Evolutionary conservation across 2,797 vertebrate genomes (phyloP), one percentile per base, ranked within the genome.

Genomic region (Decapterus maruadsi): DNA sequence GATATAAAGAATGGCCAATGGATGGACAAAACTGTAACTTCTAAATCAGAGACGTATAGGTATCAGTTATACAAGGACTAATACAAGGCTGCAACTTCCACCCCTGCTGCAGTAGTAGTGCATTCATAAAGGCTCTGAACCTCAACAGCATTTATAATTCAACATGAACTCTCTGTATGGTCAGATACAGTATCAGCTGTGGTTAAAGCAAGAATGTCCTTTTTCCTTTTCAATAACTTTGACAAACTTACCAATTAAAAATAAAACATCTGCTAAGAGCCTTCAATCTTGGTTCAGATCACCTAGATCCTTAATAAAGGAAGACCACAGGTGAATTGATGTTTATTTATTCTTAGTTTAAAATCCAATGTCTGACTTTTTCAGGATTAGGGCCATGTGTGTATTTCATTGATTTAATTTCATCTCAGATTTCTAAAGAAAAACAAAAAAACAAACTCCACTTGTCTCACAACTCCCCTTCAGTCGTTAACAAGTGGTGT

Each of bases 241-340:
- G 19, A 20, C 1, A 42, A 80, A 57, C 12, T 68, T 6, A n/a
- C 34, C 20, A 8, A 48, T 70, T 29, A 48, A 2, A 64, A 66
- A 17, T 56, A 3, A 74, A 69, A 58, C 57, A 67, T 56, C 45
- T 66, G 38, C 34, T 36, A 36, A 36, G 34, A 36, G 12, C 8
- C 46, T 46, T 2, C 31, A 56, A 60, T 68, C 1, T 1, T 29
- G 4, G 11, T 29, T 74, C 19, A 26, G 16, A 4, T 79, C 55
- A 66, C 10, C 1, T 43, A n/a, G 34, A 34, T 38, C 63, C 51
- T 56, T 34, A 11, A 42, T 62, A 51, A 63, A 22, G 11, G 13
- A 46, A 4, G 40, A 22, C 68, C 53, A 40, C 19, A 43, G 51
- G 26, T 60, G 22, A 59, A 60, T 8, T 8, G 8, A 36, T 1